A percentile compares a stretch with the other conserved stretches of the same genome.
These are phyloP conservation scores for Carpatolechia fugitivella DNA, from an alignment of 2,888 invertebrate genomes.

Conservation along the genomic window DNA sequence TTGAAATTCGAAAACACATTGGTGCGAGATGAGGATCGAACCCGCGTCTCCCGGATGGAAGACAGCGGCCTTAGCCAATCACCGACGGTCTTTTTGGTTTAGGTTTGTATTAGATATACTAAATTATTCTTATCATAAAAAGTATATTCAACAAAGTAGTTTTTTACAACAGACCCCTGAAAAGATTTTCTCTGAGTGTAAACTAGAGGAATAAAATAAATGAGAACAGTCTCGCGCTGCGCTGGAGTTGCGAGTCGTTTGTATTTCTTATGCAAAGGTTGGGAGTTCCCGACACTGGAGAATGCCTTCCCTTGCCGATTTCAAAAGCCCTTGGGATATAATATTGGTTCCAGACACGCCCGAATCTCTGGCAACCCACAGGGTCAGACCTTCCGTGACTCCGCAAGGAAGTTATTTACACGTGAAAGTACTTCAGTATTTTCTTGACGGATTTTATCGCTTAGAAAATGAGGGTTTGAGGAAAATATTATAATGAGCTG, in stretches of 20 bases:
- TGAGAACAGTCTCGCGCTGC: background rate
- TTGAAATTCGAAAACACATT: too few relatives aligned
- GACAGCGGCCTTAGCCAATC: too few relatives aligned
- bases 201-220: background rate
- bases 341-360: too few relatives aligned
- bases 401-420: background rate
- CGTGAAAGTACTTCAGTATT: background rate
- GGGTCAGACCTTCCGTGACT: background rate
- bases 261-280: constrained; percentile 23
- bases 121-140: too few relatives aligned
- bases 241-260: background rate
- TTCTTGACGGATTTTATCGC: background rate
- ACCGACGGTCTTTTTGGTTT: too few relatives aligned
- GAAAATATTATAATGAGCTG: too few relatives aligned
- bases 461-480: background rate
- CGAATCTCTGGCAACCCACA: too few relatives aligned
- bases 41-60: too few relatives aligned
- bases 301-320: background rate
- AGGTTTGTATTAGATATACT: too few relatives aligned
- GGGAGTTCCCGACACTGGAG: background rate
- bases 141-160: too few relatives aligned
- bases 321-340: background rate
- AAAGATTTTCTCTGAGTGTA: background rate
- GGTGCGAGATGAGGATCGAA: too few relatives aligned
- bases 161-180: too few relatives aligned